Base-by-base conservation (phyloP, 2,888 invertebrate genomes). In the Lasiommata megera region DNA sequence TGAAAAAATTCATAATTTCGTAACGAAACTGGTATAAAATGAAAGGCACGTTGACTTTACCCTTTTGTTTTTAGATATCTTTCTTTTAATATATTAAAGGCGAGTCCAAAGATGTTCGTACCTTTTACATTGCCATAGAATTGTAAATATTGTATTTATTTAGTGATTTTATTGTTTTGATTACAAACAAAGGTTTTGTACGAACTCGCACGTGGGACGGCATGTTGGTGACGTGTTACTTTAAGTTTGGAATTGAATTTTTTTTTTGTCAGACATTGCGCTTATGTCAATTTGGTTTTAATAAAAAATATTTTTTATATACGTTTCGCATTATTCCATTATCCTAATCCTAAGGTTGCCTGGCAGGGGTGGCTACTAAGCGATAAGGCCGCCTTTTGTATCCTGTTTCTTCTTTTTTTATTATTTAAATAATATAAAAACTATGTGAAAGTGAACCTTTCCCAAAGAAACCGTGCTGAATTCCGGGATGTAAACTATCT, bases 51-150 rank as follows among this genome's bases (percentile, higher is more conserved):
- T n/a, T n/a, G n/a, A n/a, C n/a, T n/a, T 51, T 16, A 7, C 51
- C 16, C 9, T 3, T 1, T 34, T 34, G 16, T 29, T 11, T 40
- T 37, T 18, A 47, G 12, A 56, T 53, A 38, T 18, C 1, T 16
- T 31, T 54, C 58, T 58, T 48, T 28, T 31, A 34, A 48, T 43
- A 60, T 23, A 50, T 57, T 46, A 46, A 48, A 54, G 75, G 77
- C 72, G 72, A 76, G 66, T 71, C 85, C 86, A 87, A 87, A 86
- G 85, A 84, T 73, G 68, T 70, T 72, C 68, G 77, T 82, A 83
- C 77, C 78, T 79, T n/a, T 74, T 72, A 43, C 63, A 66, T 75
- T 78, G 80, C 83, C 84, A 82, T 84, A 79, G 63, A 63, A 61
- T 48, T 81, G 79, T 80, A 82, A 72, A 82, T 80, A 81, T n/a